Evolutionary conservation across 1,140 invertebrate genomes (phyloP).

Genomic region (Mycetomoellerius zeteki): DNA sequence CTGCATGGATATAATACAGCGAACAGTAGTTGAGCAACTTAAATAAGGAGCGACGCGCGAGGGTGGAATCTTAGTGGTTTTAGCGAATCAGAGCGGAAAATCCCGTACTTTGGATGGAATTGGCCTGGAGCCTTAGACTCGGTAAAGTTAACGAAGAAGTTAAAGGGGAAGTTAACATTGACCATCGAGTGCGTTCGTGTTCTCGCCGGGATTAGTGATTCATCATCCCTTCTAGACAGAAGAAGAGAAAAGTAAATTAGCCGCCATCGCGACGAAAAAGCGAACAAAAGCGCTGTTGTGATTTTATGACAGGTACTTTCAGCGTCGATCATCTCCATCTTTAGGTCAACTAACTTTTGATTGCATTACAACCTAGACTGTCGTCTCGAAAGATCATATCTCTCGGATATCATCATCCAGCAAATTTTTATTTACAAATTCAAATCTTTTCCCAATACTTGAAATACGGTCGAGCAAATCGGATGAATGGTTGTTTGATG

Average conservation of each 20-base stretch:
- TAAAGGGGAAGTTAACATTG: constrained; percentile 29
- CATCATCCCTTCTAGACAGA: background rate
- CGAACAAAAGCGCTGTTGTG: background rate
- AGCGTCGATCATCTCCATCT: background rate
- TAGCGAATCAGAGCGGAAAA: constrained; percentile 45
- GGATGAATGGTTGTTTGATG: background rate
- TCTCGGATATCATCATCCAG: background rate
- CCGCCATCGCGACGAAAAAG: background rate
- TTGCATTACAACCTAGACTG: background rate
- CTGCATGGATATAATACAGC: background rate
- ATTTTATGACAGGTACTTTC: background rate
- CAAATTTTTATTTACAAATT: background rate
- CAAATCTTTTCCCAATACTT: background rate
- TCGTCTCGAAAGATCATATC: background rate
- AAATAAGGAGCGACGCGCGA: constrained; percentile 5
- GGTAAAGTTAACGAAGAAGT: constrained; percentile 41
- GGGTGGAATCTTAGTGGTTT: constrained; percentile 3
- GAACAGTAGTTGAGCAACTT: constrained; percentile 29
- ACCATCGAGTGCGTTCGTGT: background rate
- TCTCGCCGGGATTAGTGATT: constrained; percentile 8
- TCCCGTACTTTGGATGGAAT: background rate
- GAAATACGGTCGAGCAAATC: background rate
- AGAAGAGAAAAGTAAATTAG: constrained; percentile 27
- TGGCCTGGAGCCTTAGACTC: background rate
- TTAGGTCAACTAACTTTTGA: background rate